A percentile compares a stretch with the other conserved stretches of the same genome.
These are phyloP conservation scores for Engystomops pustulosus DNA, from an alignment of 2,113 vertebrate genomes.

Conservation along the genomic window DNA sequence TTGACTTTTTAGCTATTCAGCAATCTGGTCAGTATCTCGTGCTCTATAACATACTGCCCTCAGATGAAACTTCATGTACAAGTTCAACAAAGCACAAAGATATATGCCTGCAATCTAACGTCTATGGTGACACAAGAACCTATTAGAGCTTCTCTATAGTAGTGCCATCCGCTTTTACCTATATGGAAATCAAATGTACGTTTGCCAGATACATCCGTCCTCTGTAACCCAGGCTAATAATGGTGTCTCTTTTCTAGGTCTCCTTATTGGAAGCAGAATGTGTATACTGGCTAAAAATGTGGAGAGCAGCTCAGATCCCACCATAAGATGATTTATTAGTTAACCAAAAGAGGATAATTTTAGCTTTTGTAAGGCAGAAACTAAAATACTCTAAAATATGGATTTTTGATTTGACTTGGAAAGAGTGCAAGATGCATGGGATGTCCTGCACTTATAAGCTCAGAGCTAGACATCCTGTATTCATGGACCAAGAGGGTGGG, in stretches of 20 bases:
- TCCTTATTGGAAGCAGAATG: background rate
- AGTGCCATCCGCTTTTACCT: background rate
- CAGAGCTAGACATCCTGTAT: constrained; percentile 52
- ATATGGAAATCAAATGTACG: background rate
- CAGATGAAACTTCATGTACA: too few species aligned
- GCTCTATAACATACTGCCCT: too few species aligned
- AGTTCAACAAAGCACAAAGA: too few species aligned
- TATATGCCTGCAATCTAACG: too few species aligned
- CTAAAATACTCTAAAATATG: background rate
- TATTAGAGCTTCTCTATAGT: background rate
- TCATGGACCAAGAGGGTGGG: constrained; percentile 63
- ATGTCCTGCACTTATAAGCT: constrained; percentile 54
- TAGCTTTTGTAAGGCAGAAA: background rate
- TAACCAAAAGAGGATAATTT: background rate
- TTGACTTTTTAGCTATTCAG: too few species aligned
- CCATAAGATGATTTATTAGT: constrained; percentile 7
- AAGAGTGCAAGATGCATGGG: constrained; percentile 25
- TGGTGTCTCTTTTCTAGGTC: background rate
- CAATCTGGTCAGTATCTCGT: too few species aligned
- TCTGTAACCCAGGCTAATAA: background rate
- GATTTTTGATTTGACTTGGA: constrained; percentile 26
- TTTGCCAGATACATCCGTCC: background rate
- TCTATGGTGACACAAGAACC: too few species aligned
- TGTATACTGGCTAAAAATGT: constrained; percentile 1
- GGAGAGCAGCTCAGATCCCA: background rate